Conservation (phyloP, 92 coral and sea anemone species). For the Parazoanthus atlanticus region DNA sequence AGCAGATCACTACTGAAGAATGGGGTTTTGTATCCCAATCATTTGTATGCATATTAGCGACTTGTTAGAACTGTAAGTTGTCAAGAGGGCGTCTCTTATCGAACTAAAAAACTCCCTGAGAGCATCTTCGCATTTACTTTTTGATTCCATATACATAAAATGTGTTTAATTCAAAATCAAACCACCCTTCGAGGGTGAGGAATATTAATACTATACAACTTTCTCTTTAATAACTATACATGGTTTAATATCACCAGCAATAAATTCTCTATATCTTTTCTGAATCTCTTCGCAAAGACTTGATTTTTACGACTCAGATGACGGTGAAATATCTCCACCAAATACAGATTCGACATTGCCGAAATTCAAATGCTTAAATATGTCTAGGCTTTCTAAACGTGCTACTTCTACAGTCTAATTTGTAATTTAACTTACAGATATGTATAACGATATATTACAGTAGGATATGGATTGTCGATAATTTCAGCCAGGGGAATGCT, state of each 20-base stretch:
- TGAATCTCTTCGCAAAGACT: neutral
- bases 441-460: constrained; percentile 24
- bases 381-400: neutral
- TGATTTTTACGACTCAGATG: neutral
- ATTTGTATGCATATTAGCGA: too few species aligned
- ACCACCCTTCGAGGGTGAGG: constrained; percentile 12
- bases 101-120: neutral
- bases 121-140: neutral
- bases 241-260: neutral
- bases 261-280: constrained; percentile 10
- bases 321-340: neutral
- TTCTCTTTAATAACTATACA: neutral
- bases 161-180: neutral
- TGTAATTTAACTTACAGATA: neutral
- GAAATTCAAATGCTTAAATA: constrained; percentile 39
- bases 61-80: neutral
- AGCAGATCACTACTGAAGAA: neutral
- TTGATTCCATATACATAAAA: neutral
- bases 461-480: neutral
- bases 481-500: neutral
- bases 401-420: neutral
- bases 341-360: constrained; percentile 1
- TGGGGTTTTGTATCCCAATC: neutral
- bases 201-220: constrained; percentile 10
- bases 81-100: neutral